phyloP scores from a whole-genome alignment of 1,140 invertebrate genomes.

The Drosophila kurseongensis region DNA sequence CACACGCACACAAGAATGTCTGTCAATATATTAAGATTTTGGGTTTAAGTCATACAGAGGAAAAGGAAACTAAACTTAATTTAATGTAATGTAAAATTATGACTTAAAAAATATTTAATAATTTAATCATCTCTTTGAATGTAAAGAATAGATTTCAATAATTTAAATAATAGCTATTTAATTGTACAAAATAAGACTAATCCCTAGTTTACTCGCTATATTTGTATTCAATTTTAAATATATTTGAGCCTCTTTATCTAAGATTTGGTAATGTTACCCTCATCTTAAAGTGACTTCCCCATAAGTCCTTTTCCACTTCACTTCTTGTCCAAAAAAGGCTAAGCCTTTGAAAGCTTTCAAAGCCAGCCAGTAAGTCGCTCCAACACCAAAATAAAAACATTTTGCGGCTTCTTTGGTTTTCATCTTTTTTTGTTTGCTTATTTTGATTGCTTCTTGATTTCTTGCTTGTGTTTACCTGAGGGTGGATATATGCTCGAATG shows the following conservation, averaged over 20 bases:
- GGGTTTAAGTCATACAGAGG: constrained; percentile 15
- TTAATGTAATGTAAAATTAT: no score
- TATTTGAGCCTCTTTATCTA: background rate
- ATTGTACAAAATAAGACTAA: no score
- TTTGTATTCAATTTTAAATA: no score
- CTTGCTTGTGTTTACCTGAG: constrained; percentile 25
- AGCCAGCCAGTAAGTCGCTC: constrained; percentile 33
- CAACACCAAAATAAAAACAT: constrained; percentile 38
- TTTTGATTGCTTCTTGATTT: constrained; percentile 39
- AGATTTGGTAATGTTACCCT: background rate
- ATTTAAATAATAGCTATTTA: no score
- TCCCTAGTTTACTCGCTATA: no score
- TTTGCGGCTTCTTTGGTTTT: constrained; percentile 45
- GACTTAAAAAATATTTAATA: no score
- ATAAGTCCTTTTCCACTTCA: constrained; percentile 6
- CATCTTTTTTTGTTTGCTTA: constrained; percentile 25
- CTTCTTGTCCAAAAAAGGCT: constrained; percentile 22
- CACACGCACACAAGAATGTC: constrained; percentile 17
- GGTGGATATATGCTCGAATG: constrained; percentile 1
- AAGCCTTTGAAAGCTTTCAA: constrained; percentile 13
- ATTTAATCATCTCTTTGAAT: no score
- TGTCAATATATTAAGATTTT: constrained; percentile 39
- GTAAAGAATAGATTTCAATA: no score
- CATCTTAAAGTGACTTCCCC: background rate
- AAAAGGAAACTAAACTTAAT: background rate